Evolutionary conservation across 2,888 invertebrate species (phyloP), one percentile per base, ranked within the genome.

Genomic region (Mesoligia furuncula): DNA sequence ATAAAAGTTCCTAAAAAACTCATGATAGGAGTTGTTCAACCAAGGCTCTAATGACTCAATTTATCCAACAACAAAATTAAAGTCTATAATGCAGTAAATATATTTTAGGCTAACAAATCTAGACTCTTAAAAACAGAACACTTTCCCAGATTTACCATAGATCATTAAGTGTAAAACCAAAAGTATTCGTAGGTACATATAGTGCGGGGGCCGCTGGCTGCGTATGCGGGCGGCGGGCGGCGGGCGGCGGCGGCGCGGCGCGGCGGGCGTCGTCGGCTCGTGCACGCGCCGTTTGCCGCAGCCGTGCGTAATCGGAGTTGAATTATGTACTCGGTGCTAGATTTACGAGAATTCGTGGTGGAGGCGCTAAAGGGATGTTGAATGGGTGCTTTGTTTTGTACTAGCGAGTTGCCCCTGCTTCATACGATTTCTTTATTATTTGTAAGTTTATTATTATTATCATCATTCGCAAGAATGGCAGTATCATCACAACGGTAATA

Each of bases 281-380:
- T 73, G 62, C 36, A 70, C 74, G 71, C 57, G 72, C 89, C 90
- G 91, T 92, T 91, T 78, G 82, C 85, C 78, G 89, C 93, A 93
- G 90, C 91, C 92, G 92, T 87, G 91, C 90, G 90, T 89, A 90
- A 90, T 92, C 89, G 90, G 90, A 90, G 89, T 85, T 91, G 89
- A 92, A 89, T 93, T 93, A 92, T 93, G 90, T 90, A 88, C 88
- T 84, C 82, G 61, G 73, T 77, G 75, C 75, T 69, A 78, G 81
- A 90, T 90, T 90, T 87, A 90, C 80, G 77, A 79, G 79, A 88
- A 90, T 66, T 68, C 65, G 68, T 20, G 20, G 8, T 51, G 20
- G 20, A n/a, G n/a, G n/a, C n/a, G 51, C 51, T 51, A 20, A 45
- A 45, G 3, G 13, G 13, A 20, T 51, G 7, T 51, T 20, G 20